Evolutionary conservation across 1,140 invertebrate genomes (phyloP), one percentile per base, ranked within the genome.

Genomic region (Teleogryllus occipitalis): DNA sequence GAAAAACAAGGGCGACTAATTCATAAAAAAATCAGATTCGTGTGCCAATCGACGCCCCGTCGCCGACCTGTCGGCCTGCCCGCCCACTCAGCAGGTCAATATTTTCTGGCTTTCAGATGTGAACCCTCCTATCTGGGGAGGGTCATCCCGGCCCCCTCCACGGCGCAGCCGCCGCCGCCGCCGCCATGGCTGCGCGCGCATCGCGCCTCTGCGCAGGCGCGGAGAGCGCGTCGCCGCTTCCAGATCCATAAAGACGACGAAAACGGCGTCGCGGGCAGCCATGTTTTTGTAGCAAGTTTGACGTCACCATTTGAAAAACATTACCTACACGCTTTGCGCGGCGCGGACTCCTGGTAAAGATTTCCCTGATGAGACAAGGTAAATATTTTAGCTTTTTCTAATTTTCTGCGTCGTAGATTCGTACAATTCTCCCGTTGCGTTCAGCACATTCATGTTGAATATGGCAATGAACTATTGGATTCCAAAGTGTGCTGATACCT

Each of bases 241-340:
- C 54, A 65, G 10, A 65, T 65, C 54, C 54, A 65, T 65, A 65
- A 65, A 65, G 54, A 14, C 54, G 18, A 7, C 54, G 54, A 65
- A 65, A 65, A 65, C 54, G 54, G 54, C 54, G 54, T 14, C 18
- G 54, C 10, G 27, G 54, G 54, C 54, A 65, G 54, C 54, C 54
- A 65, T 65, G 54, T 65, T 65, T 65, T 65, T 65, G 54, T 65
- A 65, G 54, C 10, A 7, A 65, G 54, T 65, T 65, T 65, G 54
- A 65, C 54, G 54, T 65, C 54, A 65, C 54, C 18, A 65, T 65
- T 65, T 65, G 54, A 65, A 65, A 65, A 65, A 65, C 54, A 65
- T 65, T 65, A 65, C 54, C 54, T 14, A 65, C 54, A 65, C 54
- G 54, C 7, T 10, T 65, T 65, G 54, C 54, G 54, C 54, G 54